Base-by-base conservation (phyloP, 2,113 vertebrate genomes). In the Salminus brasiliensis region DNA sequence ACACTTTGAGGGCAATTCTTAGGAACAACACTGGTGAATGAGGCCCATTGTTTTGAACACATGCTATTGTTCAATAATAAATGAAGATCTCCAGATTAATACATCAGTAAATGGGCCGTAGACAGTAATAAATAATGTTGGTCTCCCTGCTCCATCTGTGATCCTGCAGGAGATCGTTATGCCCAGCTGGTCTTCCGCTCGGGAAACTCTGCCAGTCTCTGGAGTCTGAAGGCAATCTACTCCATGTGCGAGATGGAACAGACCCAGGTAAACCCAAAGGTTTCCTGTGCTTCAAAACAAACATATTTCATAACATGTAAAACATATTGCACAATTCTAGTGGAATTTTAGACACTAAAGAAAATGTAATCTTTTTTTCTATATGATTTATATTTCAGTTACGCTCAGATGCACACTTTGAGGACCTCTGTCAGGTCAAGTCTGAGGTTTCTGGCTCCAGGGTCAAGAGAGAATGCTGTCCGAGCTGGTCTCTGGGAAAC, bases 401-500 rank as follows among this genome's bases (percentile, higher is more conserved):
- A 66, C 95, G 94, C 76, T 96, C 97, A 53, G 96, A 99, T 0
- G 76, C 93, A 62, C 92, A 86, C 41, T 99, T 99, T 77, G 93
- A 93, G 88, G 92, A 96, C 55, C 89, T 98, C 83, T 99, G 98
- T 88, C 95, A 96, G 85, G 82, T 84, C 68, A 84, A 85, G 72
- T 78, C 41, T 25, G 86, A 87, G 18, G 53, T 78, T 8, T 86
- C 85, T 8, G 84, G 84, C 15, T 88, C 90, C 30, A 79, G 87
- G 49, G 90, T 92, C 0, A 88, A 87, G 21, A 79, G 78, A 3
- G 90, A 95, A 80, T 99, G 97, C 89, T 98, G 97, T 88, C 97
- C 96, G 0, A 99, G 97, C 91, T 98, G 97, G 97, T 98, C 97
- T 66, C 90, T 99, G 84, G 97, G 97, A 86, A 99, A 98, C 91